phyloP scores from a whole-genome alignment of 2,888 invertebrate genomes.

The Pseudococcus jackbeardsleyi region DNA sequence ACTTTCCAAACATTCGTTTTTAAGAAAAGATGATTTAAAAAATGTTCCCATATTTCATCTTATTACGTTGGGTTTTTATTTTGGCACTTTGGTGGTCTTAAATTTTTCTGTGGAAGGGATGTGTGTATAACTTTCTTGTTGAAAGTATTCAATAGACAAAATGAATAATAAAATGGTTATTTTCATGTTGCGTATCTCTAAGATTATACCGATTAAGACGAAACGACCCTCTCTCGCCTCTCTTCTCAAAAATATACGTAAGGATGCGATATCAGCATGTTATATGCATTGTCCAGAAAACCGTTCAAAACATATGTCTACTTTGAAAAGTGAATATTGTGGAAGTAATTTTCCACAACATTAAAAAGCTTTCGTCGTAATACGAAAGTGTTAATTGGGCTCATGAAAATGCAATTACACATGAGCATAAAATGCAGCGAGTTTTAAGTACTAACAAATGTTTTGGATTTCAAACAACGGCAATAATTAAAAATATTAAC shows the following conservation, averaged over 20 bases:
- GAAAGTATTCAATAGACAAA: background rate
- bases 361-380: slow-evolving; percentile 11
- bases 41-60: background rate
- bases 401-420: background rate
- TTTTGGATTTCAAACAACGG: background rate
- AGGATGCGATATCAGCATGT: background rate
- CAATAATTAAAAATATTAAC: slow-evolving; percentile 1
- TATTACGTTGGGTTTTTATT: background rate
- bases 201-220: no score
- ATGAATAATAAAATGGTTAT: background rate
- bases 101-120: background rate
- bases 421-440: background rate
- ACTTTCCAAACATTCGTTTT: background rate
- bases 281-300: background rate
- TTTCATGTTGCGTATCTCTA: background rate
- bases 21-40: background rate
- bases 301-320: background rate
- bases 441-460: slow-evolving; percentile 14
- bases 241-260: background rate
- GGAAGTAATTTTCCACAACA: slow-evolving; percentile 7
- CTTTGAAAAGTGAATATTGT: background rate
- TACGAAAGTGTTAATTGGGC: background rate
- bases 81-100: background rate
- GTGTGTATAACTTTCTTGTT: background rate
- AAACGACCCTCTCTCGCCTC: no score